These are phyloP conservation scores for Heliconius congener DNA, from an alignment of 1,140 invertebrate genomes.

Conservation along the genomic window DNA sequence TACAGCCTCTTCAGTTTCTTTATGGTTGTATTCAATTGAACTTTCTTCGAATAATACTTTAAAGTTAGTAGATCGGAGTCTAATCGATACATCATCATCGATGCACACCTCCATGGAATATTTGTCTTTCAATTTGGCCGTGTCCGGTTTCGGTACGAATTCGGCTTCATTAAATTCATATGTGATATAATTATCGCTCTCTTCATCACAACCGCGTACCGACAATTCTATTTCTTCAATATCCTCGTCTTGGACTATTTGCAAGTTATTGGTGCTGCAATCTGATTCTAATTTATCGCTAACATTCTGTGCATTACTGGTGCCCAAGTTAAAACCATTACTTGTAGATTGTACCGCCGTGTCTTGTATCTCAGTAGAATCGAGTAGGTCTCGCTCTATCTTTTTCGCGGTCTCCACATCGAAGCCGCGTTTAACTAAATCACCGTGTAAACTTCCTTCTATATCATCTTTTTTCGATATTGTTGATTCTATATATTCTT, in stretches of 20 bases:
- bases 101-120: constrained; percentile 71
- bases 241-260: constrained; percentile 47
- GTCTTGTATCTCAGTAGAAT: constrained; percentile 44
- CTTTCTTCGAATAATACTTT: constrained; percentile 50
- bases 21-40: constrained; percentile 42
- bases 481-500: constrained; percentile 63
- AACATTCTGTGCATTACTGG: constrained; percentile 3
- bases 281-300: constrained; percentile 44
- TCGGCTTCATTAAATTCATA: constrained; percentile 49
- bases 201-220: constrained; percentile 60
- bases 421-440: constrained; percentile 72
- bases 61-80: constrained; percentile 60
- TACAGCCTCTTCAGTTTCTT: constrained; percentile 58
- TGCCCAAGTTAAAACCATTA: constrained; percentile 16
- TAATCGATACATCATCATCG: constrained; percentile 65
- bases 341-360: constrained; percentile 36
- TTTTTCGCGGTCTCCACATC: constrained; percentile 72
- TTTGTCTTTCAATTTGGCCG: constrained; percentile 64
- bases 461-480: constrained; percentile 18
- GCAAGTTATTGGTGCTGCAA: constrained; percentile 43
- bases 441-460: constrained; percentile 55
- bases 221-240: constrained; percentile 61
- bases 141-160: constrained; percentile 38
- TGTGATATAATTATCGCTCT: constrained; percentile 56
- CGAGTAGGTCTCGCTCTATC: constrained; percentile 70